A percentile compares a stretch with the other conserved stretches of the same genome.
phyloP scores from a whole-genome alignment of 2,888 invertebrate species.

The Lithosia quadra region DNA sequence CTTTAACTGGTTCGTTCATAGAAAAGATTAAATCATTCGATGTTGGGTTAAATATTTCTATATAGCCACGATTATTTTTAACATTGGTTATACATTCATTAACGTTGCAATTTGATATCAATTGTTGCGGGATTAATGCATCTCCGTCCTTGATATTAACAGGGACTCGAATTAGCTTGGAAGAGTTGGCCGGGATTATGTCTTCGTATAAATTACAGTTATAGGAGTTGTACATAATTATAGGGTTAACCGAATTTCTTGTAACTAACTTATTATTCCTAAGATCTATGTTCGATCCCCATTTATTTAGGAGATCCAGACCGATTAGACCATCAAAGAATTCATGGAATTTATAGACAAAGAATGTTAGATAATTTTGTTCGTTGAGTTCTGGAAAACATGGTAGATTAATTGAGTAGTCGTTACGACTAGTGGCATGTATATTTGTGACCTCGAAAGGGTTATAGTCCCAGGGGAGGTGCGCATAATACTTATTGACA shows the following conservation, averaged over 20 bases:
- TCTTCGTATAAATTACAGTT: slow-evolving; percentile 48
- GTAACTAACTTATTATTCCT: slow-evolving; percentile 38
- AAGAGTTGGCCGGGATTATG: slow-evolving; percentile 42
- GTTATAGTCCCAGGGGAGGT: slow-evolving; percentile 36
- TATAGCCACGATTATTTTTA: neutral
- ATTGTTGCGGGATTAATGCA: slow-evolving; percentile 34
- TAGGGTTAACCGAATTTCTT: slow-evolving; percentile 25
- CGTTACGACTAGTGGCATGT: slow-evolving; percentile 40
- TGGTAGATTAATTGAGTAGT: slow-evolving; percentile 49
- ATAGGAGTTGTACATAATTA: slow-evolving; percentile 39
- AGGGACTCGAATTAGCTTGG: slow-evolving; percentile 42
- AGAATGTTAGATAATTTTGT: slow-evolving; percentile 32
- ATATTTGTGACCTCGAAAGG: slow-evolving; percentile 49
- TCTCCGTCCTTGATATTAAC: slow-evolving; percentile 40
- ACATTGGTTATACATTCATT: slow-evolving; percentile 3
- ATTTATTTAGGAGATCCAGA: slow-evolving; percentile 42
- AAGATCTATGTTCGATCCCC: slow-evolving; percentile 43
- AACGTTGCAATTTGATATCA: slow-evolving; percentile 38
- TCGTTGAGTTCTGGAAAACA: slow-evolving; percentile 39
- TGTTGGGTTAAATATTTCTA: neutral
- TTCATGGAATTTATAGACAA: slow-evolving; percentile 50
- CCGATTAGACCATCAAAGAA: slow-evolving; percentile 53
- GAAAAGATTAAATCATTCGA: slow-evolving; percentile 7
- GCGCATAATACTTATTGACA: slow-evolving; percentile 27
- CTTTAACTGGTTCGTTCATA: neutral